Evolutionary conservation across 2,797 vertebrate genomes (phyloP), one percentile per base, ranked within the genome.

Genomic region (Acanthurus tractus): DNA sequence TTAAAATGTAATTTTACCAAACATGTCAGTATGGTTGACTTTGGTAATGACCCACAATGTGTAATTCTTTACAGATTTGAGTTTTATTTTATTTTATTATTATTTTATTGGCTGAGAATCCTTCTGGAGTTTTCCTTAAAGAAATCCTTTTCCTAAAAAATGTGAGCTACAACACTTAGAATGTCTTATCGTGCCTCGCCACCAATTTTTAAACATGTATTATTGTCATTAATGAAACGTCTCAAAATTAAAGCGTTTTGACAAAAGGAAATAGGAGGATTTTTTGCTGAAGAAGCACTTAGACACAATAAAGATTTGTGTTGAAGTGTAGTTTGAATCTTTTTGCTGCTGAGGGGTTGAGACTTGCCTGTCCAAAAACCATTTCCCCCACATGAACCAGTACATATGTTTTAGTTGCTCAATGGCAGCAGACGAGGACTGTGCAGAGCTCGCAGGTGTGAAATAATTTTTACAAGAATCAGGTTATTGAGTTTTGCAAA

Each of bases 11-110:
- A 45, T 45, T 15, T 45, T 34, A 34, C 5, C 29, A 34, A 34
- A 34, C 29, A 34, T 7, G 1, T 34, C 29, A 34, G 29, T 34
- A 6, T 34, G 29, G 6, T 45, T 15, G 52, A 29, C 25, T 61
- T 68, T 61, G 9, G 17, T 55, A 55, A 46, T 29, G 53, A 38
- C n/a, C 13, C 0, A 0, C 23, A 58, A 1, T n/a, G 5, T 50
- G 0, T 29, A 11, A 4, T 44, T n/a, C 23, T 2, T 42, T 40
- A 52, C 4, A 54, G 42, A 23, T 29, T 9, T 4, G 17, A 6
- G 14, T 23, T 64, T 64, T 17, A 12, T 53, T 49, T 71, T 65
- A 6, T 67, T 62, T 57, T 54, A 40, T 23, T 8, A 65, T 52
- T 2, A 48, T 57, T 69, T 52, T 2, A 48, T 57, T 18, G 53